phyloP scores from a whole-genome alignment of 2,888 invertebrate species.

The Priocnemis perturbator region DNA sequence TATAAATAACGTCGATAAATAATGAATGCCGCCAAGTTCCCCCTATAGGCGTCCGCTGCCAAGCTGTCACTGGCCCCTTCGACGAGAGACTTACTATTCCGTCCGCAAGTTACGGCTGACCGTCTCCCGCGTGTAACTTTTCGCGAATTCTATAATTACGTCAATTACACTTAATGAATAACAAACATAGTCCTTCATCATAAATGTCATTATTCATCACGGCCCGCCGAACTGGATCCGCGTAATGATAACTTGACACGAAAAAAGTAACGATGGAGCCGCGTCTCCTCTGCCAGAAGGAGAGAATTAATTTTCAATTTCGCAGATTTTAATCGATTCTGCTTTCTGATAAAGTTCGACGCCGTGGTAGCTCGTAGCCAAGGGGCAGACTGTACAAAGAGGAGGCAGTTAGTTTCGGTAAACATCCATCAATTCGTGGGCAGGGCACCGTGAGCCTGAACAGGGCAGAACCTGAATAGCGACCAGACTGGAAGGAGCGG shows the following conservation, averaged over 20 bases:
- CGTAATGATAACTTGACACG: too few relatives aligned
- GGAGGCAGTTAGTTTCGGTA: constrained; percentile 65
- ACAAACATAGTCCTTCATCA: too few relatives aligned
- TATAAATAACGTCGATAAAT: constrained; percentile 41
- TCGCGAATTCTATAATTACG: too few relatives aligned
- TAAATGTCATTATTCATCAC: too few relatives aligned
- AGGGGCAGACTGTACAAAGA: constrained; percentile 43
- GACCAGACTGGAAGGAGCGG: constrained; percentile 61
- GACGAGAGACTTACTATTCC: constrained; percentile 5
- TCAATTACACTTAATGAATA: too few relatives aligned
- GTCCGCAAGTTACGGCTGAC: too few relatives aligned
- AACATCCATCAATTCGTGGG: constrained; percentile 73
- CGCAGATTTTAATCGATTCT: constrained; percentile 35
- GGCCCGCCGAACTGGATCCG: too few relatives aligned
- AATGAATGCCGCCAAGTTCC: constrained; percentile 29
- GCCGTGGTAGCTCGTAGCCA: constrained; percentile 53
- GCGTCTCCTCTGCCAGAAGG: too few relatives aligned
- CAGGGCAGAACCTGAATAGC: constrained; percentile 46
- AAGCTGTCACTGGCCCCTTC: constrained; percentile 16
- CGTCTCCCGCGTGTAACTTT: too few relatives aligned
- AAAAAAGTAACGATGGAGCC: too few relatives aligned
- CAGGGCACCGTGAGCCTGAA: constrained; percentile 47
- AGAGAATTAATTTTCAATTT: too few relatives aligned
- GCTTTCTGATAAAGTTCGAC: constrained; percentile 36
- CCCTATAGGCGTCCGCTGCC: constrained; percentile 22